A percentile compares a stretch with the other conserved stretches of the same genome.
phyloP scores from a whole-genome alignment of 2,888 invertebrate genomes.

The Drosophila cracens region DNA sequence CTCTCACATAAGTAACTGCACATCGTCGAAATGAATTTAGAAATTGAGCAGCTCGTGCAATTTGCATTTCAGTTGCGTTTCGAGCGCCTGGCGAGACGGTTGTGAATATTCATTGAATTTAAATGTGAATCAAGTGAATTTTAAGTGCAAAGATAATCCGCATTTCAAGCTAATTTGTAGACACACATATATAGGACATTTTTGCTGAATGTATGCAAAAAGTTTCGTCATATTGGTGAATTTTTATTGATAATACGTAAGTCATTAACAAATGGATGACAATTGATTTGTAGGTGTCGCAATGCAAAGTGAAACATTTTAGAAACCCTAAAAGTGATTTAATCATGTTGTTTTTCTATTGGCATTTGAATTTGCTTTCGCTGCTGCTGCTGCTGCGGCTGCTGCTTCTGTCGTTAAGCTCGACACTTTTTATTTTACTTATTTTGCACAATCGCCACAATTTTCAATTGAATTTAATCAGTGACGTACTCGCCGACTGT shows the following conservation, averaged over 20 bases:
- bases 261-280: constrained; percentile 12
- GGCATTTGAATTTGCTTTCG: constrained; percentile 39
- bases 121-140: neutral
- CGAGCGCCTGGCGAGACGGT: constrained; percentile 51
- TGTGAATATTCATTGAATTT: constrained; percentile 19
- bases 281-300: constrained; percentile 11
- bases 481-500: constrained; percentile 60
- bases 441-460: constrained; percentile 29
- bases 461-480: constrained; percentile 79
- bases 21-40: constrained; percentile 33
- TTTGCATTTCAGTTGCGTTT: constrained; percentile 74
- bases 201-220: neutral
- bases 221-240: neutral
- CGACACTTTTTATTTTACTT: constrained; percentile 3
- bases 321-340: constrained; percentile 71
- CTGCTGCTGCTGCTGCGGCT: constrained; percentile 1
- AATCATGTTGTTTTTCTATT: constrained; percentile 52
- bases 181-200: neutral
- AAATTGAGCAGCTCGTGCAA: constrained; percentile 49
- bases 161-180: constrained; percentile 12
- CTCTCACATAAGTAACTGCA: constrained; percentile 13
- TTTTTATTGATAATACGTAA: constrained; percentile 25
- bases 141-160: constrained; percentile 18
- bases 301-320: constrained; percentile 5
- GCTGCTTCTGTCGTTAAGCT: constrained; percentile 6